A percentile compares a stretch with the other conserved stretches of the same genome.
phyloP scores from a whole-genome alignment of 2,888 invertebrate species.

The Parnassius apollo region DNA sequence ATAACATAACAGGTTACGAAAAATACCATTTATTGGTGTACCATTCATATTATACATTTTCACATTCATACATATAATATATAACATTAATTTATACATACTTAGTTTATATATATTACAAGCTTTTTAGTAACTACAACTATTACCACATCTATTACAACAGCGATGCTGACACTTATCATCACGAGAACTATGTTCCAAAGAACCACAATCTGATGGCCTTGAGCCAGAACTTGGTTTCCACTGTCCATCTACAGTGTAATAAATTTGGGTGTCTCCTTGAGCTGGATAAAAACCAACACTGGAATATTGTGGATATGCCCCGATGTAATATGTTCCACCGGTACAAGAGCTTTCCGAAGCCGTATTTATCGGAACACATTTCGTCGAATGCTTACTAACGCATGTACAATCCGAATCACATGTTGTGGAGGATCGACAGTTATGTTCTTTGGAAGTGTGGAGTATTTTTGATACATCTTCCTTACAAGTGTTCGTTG shows the following conservation, averaged over 20 bases:
- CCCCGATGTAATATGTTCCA: constrained; percentile 12
- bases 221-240: background rate
- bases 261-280: constrained; percentile 18
- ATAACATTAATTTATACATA: too few relatives aligned
- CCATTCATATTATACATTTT: too few relatives aligned
- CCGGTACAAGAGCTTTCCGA: constrained; percentile 30
- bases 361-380: constrained; percentile 36
- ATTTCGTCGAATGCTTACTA: constrained; percentile 31
- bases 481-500: constrained; percentile 22
- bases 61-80: too few relatives aligned
- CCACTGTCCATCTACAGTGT: constrained; percentile 13
- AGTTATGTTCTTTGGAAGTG: constrained; percentile 10
- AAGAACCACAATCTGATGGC: constrained; percentile 5
- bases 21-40: too few relatives aligned
- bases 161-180: constrained; percentile 13
- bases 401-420: constrained; percentile 31
- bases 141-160: constrained; percentile 12
- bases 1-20: too few relatives aligned
- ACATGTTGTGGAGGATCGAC: constrained; percentile 4
- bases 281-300: constrained; percentile 4
- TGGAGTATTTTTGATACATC: constrained; percentile 16
- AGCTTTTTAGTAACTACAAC: background rate
- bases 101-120: too few relatives aligned
- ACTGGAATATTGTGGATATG: constrained; percentile 8
- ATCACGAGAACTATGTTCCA: constrained; percentile 4